Base-by-base conservation (phyloP, 2,113 vertebrate species). In the Anolis sagrei region DNA sequence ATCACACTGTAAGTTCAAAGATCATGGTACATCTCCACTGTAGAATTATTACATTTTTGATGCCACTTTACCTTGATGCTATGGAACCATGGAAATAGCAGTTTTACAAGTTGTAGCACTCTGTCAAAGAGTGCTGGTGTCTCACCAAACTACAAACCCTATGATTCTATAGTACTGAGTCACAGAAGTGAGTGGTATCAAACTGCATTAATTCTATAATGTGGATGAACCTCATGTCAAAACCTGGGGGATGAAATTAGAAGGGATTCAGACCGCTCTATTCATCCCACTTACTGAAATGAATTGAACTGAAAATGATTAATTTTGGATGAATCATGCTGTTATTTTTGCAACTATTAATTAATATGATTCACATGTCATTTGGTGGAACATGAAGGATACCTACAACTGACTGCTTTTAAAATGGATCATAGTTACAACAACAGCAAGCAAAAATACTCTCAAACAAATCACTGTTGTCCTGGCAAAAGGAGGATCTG, bases 381-480 rank as follows among this genome's bases (percentile, higher is more conserved):
- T 70, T 54, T 70, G 75, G 83, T 70, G 21, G 13, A 6, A 58
- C 51, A 70, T 72, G 51, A 32, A 85, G 72, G 36, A 6, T 11
- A 44, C 32, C 48, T 79, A 25, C 32, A 36, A 73, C 25, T 79
- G 34, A 72, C 18, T 62, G 51, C 61, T 36, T 84, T 84, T 32
- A 44, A 62, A 48, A 48, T 21, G 48, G 27, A 85, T 78, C 27
- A 3, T n/a, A 72, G 76, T 39, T 25, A 58, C 64, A 86, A 68
- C 0, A 0, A 83, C 49, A 76, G 76, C 66, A 51, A 88, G 76
- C 86, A 86, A 61, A 83, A 75, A 83, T 62, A 75, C 1, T 89
- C 6, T 73, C 74, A 76, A 79, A 73, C 29, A n/a, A 82, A 18
- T 18, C 6, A 89, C 61, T 85, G 84, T 25, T 62, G 72, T 72